Conservation (phyloP, 1,140 invertebrate genomes). For the Cylas formicarius region DNA sequence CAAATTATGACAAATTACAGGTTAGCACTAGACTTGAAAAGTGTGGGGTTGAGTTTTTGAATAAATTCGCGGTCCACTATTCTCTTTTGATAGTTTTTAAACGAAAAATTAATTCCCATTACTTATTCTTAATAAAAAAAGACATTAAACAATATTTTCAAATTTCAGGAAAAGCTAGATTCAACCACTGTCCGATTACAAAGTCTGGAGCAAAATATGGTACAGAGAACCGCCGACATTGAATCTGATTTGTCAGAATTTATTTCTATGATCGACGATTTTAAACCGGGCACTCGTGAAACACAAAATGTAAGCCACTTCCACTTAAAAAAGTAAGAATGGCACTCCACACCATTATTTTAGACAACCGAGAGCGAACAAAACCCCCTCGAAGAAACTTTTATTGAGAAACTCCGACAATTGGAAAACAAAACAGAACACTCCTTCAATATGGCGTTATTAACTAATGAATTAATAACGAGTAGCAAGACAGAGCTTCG, state of each 20-base stretch:
- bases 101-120: no score
- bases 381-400: slow-evolving; percentile 9
- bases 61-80: no score
- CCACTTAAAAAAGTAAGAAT: no score
- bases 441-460: slow-evolving; percentile 5
- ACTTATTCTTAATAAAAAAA: no score
- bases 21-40: slow-evolving; percentile 29
- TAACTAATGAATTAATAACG: slow-evolving; percentile 13
- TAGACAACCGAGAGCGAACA: no score
- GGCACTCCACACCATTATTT: no score
- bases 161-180: slow-evolving; percentile 32
- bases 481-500: slow-evolving; percentile 22
- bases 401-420: slow-evolving; percentile 9
- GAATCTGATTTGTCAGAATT: slow-evolving; percentile 33
- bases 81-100: no score
- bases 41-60: no score
- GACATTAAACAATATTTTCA: no score
- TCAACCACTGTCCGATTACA: slow-evolving; percentile 26
- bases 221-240: slow-evolving; percentile 27
- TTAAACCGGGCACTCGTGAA: slow-evolving; percentile 23
- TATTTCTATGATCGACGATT: slow-evolving; percentile 30
- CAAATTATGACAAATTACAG: slow-evolving; percentile 37
- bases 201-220: slow-evolving; percentile 31
- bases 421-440: slow-evolving; percentile 12
- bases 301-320: not conserved